Conservation (phyloP, 2,888 invertebrate genomes). For the Drosophila phalerata region DNA sequence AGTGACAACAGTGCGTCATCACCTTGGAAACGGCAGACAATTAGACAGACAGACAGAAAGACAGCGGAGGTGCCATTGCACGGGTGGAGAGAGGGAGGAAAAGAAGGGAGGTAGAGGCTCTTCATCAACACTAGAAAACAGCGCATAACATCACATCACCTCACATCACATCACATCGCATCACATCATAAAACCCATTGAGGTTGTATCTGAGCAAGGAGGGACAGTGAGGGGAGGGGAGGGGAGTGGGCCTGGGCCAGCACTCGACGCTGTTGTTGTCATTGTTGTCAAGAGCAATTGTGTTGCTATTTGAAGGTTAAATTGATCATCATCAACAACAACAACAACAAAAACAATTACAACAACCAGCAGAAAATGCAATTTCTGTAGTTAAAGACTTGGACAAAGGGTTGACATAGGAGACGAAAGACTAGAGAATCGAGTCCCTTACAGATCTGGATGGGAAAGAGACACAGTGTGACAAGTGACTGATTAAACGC, state of each 20-base stretch:
- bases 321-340: constrained; percentile 64
- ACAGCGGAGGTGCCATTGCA: not conserved
- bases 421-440: not conserved
- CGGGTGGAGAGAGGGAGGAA: not conserved
- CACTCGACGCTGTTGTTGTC: constrained; percentile 45
- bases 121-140: constrained; percentile 57
- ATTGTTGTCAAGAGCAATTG: constrained; percentile 69
- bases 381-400: constrained; percentile 19
- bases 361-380: constrained; percentile 50
- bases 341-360: constrained; percentile 17
- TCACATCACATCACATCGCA: constrained; percentile 26
- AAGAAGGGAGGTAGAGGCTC: constrained; percentile 18
- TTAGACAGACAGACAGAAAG: not conserved
- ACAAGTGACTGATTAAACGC: constrained; percentile 52
- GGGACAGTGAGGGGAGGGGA: not conserved
- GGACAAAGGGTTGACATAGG: constrained; percentile 36
- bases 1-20: constrained; percentile 53
- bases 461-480: not conserved
- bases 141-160: constrained; percentile 34
- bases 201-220: constrained; percentile 6
- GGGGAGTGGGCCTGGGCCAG: constrained; percentile 11
- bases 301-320: constrained; percentile 73
- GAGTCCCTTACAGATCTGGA: not conserved
- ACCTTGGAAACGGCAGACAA: constrained; percentile 43
- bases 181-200: constrained; percentile 38